Evolutionary conservation across 2,888 invertebrate genomes (phyloP).

Genomic region (Platerodrilus igneus): DNA sequence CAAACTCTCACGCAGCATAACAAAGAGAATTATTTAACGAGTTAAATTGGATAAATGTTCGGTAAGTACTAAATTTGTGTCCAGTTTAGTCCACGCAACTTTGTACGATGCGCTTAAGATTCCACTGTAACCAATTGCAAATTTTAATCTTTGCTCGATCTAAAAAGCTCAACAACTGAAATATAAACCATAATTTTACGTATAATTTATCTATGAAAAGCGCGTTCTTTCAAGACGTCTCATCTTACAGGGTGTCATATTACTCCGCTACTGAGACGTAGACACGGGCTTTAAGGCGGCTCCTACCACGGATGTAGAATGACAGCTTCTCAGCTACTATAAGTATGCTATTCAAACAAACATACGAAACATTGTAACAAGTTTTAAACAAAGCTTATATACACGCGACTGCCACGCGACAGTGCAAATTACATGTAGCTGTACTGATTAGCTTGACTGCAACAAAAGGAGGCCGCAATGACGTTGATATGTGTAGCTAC

Average conservation of each 20-base stretch:
- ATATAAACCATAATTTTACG: constrained; percentile 10
- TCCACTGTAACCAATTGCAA: no score
- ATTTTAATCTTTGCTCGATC: no score
- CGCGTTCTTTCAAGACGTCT: constrained; percentile 31
- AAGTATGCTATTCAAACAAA: constrained; percentile 30
- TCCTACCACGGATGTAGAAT: constrained; percentile 29
- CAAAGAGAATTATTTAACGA: no score
- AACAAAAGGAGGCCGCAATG: constrained; percentile 44
- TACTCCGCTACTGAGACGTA: constrained; percentile 30
- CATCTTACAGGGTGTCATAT: constrained; percentile 29
- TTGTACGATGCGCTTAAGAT: no score
- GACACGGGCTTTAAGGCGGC: constrained; percentile 29
- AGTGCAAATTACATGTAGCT: constrained; percentile 45
- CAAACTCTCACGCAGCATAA: no score
- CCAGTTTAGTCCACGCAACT: no score
- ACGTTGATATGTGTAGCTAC: constrained; percentile 50
- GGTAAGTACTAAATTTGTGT: no score
- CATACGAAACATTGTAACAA: constrained; percentile 42
- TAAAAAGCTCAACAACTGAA: constrained; percentile 6
- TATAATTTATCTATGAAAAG: constrained; percentile 18
- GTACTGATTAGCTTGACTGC: constrained; percentile 42
- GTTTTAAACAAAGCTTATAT: constrained; percentile 42
- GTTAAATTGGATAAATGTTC: no score
- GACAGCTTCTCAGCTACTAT: constrained; percentile 25
- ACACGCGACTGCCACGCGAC: constrained; percentile 45